Conservation (phyloP, 1,140 invertebrate genomes). For the Anastrepha obliqua region DNA sequence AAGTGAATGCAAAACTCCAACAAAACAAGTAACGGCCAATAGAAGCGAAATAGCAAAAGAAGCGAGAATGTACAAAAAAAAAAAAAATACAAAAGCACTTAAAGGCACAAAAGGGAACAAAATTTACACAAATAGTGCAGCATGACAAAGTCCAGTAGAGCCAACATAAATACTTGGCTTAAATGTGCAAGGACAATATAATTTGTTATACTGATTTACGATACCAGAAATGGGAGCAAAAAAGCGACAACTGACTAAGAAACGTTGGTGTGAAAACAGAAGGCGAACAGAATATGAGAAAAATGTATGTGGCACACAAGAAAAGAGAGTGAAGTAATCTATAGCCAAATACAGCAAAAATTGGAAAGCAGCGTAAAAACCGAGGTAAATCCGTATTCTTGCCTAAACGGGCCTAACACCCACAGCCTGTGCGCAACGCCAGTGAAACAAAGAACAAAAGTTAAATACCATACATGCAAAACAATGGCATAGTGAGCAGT, state of each 20-base stretch:
- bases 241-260: not conserved
- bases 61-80: too few relatives aligned
- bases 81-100: too few relatives aligned
- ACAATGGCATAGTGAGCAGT: not conserved
- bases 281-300: not conserved
- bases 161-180: slow-evolving; percentile 51
- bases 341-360: not conserved
- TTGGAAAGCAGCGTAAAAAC: not conserved
- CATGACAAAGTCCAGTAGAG: not conserved
- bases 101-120: too few relatives aligned
- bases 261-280: not conserved
- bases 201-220: slow-evolving; percentile 55
- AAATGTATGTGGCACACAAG: not conserved
- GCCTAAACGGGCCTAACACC: slow-evolving; percentile 24
- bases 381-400: not conserved
- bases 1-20: not conserved
- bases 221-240: slow-evolving; percentile 27
- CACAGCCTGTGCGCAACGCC: not conserved
- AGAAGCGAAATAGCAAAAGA: not conserved
- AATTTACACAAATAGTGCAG: not conserved
- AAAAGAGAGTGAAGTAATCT: not conserved
- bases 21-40: not conserved
- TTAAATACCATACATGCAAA: slow-evolving; percentile 23
- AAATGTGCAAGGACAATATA: slow-evolving; percentile 51
- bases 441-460: not conserved